Evolutionary conservation across 2,113 vertebrate genomes (phyloP), one percentile per base, ranked within the genome.

Genomic region (Eulemur rufifrons): DNA sequence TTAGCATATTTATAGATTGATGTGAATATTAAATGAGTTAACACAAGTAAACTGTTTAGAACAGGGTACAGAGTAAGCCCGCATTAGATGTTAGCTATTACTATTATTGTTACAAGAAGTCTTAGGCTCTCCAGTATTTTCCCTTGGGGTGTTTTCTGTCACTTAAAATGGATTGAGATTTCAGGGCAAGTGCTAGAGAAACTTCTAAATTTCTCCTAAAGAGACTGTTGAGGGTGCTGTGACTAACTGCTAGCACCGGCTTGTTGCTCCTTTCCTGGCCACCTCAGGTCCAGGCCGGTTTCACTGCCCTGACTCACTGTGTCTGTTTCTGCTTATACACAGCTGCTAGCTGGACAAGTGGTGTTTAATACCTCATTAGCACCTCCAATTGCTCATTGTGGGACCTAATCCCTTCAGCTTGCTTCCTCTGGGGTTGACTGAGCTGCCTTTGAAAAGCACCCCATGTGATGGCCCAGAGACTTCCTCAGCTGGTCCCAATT

Each of bases 291-390:
- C 59, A 20, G 59, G 64, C n/a, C 15, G 23, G 64, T 12, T 50
- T 63, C 15, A 0, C 74, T 11, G 50, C 56, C 69, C 69, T 23
- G 52, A 74, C 84, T 80, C 76, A 18, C 0, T 3, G 69, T 12
- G 54, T 63, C 73, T 78, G 92, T 47, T 71, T 77, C 86, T 39
- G 82, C 11, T 52, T 23, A 23, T 5, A 13, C 2, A 2, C 85
- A 68, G 85, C 86, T 63, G 86, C 73, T 27, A 34, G 69, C 80
- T 10, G 32, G 86, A 63, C 82, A 17, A 81, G 63, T 50, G 76
- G 73, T 81, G 81, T 96, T 96, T 97, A 94, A 88, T 64, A 66
- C 59, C 81, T 96, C 86, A 50, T 97, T 96, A 96, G 96, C 89
- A 86, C 95, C 93, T 93, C 56, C 18, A 0, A 37, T 77, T 89